Percentiles rank a stretch among this genome's conserved stretches.
Conservation (phyloP, 2,888 invertebrate genomes). For the Sesia bembeciformis region DNA sequence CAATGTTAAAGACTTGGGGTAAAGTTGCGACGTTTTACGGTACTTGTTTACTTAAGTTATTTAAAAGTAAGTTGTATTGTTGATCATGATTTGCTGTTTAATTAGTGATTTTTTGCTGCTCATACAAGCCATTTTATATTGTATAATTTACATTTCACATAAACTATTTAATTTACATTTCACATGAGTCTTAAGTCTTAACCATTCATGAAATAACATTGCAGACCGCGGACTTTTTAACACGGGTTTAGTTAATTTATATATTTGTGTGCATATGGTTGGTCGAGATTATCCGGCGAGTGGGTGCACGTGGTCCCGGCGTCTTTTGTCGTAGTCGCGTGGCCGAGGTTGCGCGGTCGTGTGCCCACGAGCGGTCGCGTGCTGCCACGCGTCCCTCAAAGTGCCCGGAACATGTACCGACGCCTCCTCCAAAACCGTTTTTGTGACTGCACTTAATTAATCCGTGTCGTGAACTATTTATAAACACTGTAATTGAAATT, state of each 20-base stretch:
- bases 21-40: too few relatives aligned
- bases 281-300: constrained; percentile 49
- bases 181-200: constrained; percentile 42
- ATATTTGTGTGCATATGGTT: constrained; percentile 60
- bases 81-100: too few relatives aligned
- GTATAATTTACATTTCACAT: not conserved
- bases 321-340: constrained; percentile 11
- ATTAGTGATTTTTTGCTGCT: constrained; percentile 11
- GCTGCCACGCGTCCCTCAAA: constrained; percentile 37
- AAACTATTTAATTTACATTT: constrained; percentile 21
- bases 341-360: constrained; percentile 9
- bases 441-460: constrained; percentile 65
- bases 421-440: constrained; percentile 54
- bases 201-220: constrained; percentile 13
- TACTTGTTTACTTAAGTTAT: too few relatives aligned
- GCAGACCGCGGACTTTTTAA: constrained; percentile 21
- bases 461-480: constrained; percentile 40
- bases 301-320: constrained; percentile 18
- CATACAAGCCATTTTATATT: too few relatives aligned
- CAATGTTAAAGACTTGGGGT: too few relatives aligned
- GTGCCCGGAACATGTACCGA: constrained; percentile 51
- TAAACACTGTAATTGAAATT: constrained; percentile 24
- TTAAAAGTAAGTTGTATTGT: too few relatives aligned
- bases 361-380: constrained; percentile 17
- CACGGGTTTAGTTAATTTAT: constrained; percentile 61